phyloP scores from a whole-genome alignment of 2,888 invertebrate genomes.

The Eueremaeus valkanovi region DNA sequence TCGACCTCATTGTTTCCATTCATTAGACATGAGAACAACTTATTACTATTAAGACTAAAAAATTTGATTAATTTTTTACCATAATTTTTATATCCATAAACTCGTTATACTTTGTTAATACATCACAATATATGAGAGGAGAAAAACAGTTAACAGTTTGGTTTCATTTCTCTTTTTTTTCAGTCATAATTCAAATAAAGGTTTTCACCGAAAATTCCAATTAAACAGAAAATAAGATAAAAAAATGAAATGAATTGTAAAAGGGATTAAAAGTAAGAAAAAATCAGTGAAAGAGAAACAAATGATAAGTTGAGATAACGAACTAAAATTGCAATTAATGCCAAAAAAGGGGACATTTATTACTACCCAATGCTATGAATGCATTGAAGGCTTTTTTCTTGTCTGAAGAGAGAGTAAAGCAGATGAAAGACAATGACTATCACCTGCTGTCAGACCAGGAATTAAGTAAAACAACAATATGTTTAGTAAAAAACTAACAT shows the following conservation, averaged over 20 bases:
- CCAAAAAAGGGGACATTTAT: constrained; percentile 8
- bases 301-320: too few species aligned
- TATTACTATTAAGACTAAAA: constrained; percentile 12
- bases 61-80: not conserved
- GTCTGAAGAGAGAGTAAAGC: not conserved
- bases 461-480: not conserved
- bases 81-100: not conserved
- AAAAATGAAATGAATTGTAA: constrained; percentile 1
- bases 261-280: constrained; percentile 9
- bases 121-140: not conserved
- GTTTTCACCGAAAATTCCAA: too few species aligned
- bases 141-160: too few species aligned
- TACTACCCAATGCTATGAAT: not conserved
- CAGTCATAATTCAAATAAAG: too few species aligned
- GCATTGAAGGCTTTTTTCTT: not conserved
- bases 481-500: not conserved
- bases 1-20: constrained; percentile 30
- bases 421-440: constrained; percentile 26
- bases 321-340: constrained; percentile 3
- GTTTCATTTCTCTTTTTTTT: too few species aligned
- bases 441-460: constrained; percentile 28
- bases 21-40: not conserved
- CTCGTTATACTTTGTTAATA: not conserved
- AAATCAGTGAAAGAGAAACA: not conserved
- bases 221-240: not conserved